Percentiles rank a stretch among this genome's conserved stretches.
Conservation (phyloP, 1,140 invertebrate genomes). For the Zaprionus nigranus region DNA sequence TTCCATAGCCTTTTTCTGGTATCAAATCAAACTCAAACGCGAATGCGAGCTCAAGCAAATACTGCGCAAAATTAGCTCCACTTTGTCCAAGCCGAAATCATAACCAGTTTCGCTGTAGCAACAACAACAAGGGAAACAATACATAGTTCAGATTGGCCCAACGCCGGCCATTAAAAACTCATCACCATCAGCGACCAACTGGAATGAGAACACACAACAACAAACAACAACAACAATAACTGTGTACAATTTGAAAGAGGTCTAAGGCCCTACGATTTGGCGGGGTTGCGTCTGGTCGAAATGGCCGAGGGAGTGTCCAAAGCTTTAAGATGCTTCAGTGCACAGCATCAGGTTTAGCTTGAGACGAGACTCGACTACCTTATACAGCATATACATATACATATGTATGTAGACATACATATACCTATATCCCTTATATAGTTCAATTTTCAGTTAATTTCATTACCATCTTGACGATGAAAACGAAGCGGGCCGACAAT, state of each 20-base stretch:
- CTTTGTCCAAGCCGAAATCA: conserved; percentile 52
- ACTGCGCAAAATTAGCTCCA: conserved; percentile 61
- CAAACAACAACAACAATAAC: conserved; percentile 2
- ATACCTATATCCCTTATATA: background rate
- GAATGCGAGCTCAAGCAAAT: background rate
- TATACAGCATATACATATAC: background rate
- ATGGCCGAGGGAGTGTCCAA: conserved; percentile 71
- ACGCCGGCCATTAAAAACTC: conserved; percentile 76
- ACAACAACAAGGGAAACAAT: conserved; percentile 32
- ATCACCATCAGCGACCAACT: conserved; percentile 73
- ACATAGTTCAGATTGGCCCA: conserved; percentile 73
- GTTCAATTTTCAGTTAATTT: conserved; percentile 63
- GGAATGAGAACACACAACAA: conserved; percentile 64
- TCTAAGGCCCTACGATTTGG: conserved; percentile 16
- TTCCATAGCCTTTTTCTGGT: background rate
- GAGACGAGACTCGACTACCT: background rate
- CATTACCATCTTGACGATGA: conserved; percentile 28
- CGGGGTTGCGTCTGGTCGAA: conserved; percentile 23
- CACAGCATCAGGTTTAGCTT: conserved; percentile 50
- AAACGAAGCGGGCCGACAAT: background rate
- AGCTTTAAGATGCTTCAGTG: conserved; percentile 63
- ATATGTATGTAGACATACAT: background rate
- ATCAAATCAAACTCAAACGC: background rate
- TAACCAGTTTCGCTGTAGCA: conserved; percentile 41
- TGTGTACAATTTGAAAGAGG: conserved; percentile 23